phyloP scores from a whole-genome alignment of 2,797 vertebrate genomes.

The Galagoides demidoff region DNA sequence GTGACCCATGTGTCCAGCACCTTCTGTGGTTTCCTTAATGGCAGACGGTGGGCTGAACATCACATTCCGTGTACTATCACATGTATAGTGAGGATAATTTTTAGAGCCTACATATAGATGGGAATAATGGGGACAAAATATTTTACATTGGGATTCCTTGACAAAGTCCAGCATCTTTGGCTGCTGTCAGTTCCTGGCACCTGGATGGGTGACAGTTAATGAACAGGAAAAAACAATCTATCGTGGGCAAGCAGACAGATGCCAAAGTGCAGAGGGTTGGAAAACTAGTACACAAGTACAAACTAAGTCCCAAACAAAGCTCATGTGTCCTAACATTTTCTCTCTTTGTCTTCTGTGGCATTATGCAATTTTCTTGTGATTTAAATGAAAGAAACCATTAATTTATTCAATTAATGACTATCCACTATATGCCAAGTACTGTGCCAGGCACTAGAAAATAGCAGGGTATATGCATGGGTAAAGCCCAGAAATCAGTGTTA shows the following conservation, averaged over 20 bases:
- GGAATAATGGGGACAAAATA: constrained; percentile 17
- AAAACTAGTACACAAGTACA: background rate
- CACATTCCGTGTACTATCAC: background rate
- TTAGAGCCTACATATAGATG: background rate
- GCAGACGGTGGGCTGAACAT: background rate
- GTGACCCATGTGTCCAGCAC: background rate
- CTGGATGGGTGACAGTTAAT: background rate
- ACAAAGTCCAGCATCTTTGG: background rate
- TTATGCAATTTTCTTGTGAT: background rate
- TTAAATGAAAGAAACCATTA: constrained; percentile 50
- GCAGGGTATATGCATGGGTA: background rate
- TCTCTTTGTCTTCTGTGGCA: background rate
- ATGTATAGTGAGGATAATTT: background rate
- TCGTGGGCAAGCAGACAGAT: background rate
- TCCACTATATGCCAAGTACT: background rate
- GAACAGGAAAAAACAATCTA: background rate
- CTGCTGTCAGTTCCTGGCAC: background rate
- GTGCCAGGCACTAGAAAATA: background rate
- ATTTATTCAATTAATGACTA: background rate
- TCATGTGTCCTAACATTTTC: background rate
- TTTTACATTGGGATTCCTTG: background rate
- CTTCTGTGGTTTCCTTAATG: background rate
- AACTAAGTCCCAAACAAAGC: constrained; percentile 25
- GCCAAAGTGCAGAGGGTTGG: background rate
- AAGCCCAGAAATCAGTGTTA: background rate